Conservation (phyloP, 2,888 invertebrate species). For the Diaperis boleti region DNA sequence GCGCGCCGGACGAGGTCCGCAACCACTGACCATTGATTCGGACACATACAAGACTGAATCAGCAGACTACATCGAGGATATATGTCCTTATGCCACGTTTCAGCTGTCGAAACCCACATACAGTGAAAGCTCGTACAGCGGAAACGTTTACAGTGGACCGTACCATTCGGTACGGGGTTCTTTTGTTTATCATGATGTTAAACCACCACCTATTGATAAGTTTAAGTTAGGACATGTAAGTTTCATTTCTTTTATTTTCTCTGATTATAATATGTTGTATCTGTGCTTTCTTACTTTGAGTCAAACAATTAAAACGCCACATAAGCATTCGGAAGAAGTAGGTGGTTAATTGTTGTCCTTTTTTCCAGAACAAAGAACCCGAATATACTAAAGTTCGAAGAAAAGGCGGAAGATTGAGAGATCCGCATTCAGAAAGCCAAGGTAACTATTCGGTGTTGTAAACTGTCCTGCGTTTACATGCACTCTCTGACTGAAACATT, state of each 20-base stretch:
- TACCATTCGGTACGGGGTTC: slow-evolving; percentile 88
- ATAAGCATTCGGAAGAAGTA: background rate
- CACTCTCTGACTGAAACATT: background rate
- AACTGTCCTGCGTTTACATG: background rate
- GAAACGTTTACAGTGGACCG: slow-evolving; percentile 88
- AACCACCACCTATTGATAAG: slow-evolving; percentile 80
- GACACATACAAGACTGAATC: slow-evolving; percentile 68
- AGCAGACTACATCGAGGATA: slow-evolving; percentile 91
- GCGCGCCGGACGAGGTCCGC: slow-evolving; percentile 63
- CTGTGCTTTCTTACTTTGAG: slow-evolving; percentile 27
- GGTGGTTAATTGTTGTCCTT: slow-evolving; percentile 1
- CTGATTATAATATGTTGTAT: slow-evolving; percentile 20
- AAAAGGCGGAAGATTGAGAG: slow-evolving; percentile 83
- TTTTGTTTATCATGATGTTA: slow-evolving; percentile 91
- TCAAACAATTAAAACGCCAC: slow-evolving; percentile 25
- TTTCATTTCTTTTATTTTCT: slow-evolving; percentile 53
- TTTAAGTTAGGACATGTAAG: slow-evolving; percentile 80
- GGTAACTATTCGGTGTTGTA: slow-evolving; percentile 67
- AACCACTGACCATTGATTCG: slow-evolving; percentile 68
- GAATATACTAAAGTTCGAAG: slow-evolving; percentile 87
- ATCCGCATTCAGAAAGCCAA: slow-evolving; percentile 88
- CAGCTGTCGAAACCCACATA: slow-evolving; percentile 86
- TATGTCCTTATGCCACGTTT: slow-evolving; percentile 93
- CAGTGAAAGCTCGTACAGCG: slow-evolving; percentile 91
- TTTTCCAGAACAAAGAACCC: slow-evolving; percentile 78